Evolutionary conservation across 2,113 vertebrate genomes (phyloP), one percentile per base, ranked within the genome.

Genomic region (Aphyosemion australe): DNA sequence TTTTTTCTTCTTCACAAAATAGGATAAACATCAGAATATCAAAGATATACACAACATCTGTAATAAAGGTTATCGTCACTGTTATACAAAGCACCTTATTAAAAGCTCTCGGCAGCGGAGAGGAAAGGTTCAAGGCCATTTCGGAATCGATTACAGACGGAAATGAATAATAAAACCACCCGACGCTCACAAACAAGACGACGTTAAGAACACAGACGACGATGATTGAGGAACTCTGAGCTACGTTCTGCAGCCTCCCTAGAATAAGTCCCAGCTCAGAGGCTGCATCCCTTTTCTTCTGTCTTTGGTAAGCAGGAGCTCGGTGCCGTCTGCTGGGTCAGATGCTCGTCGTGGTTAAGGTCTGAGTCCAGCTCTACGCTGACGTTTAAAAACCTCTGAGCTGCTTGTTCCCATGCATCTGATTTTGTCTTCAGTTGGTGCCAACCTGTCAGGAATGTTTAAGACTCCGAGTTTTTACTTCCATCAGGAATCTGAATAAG

Each of bases 11-110:
- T 77, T 85, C 51, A 50, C 80, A 89, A 90, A 90, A 86, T 83
- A 80, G 76, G 76, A 85, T 88, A 93, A 94, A 95, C 93, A 96
- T 95, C 94, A 94, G 93, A 95, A 95, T 95, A 96, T 95, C 94
- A 95, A 95, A 95, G 94, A 95, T 94, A 95, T 95, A 88, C 85
- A 87, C 84, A 95, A 96, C 95, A 95, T 95, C 93, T 95, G 95
- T 96, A 98, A 94, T 96, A 90, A 96, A 95, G 91, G 92, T 92
- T 93, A 89, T 87, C 82, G 86, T 95, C 77, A 89, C 80, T 91
- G 93, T 93, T 91, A 87, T 95, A 96, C 95, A 96, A 97, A 96
- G 95, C 95, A 96, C 95, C 91, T 86, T 95, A 94, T 94, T 93
- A 94, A 95, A 94, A 26, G 94, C 91, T 93, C 93, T 95, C 93